phyloP scores from a whole-genome alignment of 2,113 vertebrate genomes.

The Seriola aureovittata region DNA sequence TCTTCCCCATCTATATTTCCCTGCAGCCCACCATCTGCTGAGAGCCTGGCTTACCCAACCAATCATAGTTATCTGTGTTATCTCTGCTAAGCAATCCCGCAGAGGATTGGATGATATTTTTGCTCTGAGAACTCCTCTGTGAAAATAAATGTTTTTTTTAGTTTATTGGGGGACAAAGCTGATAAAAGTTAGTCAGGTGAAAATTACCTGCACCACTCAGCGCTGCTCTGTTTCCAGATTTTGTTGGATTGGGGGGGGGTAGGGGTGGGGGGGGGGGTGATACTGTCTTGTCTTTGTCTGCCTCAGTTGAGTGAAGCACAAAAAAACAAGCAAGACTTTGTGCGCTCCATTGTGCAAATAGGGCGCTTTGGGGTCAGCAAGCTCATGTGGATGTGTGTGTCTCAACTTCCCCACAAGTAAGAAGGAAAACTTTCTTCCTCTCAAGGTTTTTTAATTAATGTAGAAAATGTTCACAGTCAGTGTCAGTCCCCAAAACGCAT shows the following conservation, averaged over 20 bases:
- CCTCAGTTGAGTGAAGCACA: background rate
- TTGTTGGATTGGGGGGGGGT: slow-evolving; percentile 3
- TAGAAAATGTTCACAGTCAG: background rate
- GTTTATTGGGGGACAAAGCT: slow-evolving; percentile 47
- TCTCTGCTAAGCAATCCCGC: slow-evolving; percentile 38
- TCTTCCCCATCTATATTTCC: slow-evolving; percentile 67
- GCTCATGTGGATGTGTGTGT: background rate
- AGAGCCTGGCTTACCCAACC: slow-evolving; percentile 47
- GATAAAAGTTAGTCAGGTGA: slow-evolving; percentile 19
- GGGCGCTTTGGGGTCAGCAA: background rate
- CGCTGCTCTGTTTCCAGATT: background rate
- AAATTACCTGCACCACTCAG: slow-evolving; percentile 4
- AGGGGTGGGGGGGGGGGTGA: too few species aligned
- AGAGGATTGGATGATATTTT: slow-evolving; percentile 30
- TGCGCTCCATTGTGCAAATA: background rate
- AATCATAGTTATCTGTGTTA: slow-evolving; percentile 58
- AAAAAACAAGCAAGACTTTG: background rate
- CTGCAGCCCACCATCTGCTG: slow-evolving; percentile 72
- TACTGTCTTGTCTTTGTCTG: background rate
- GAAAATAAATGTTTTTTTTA: slow-evolving; percentile 29
- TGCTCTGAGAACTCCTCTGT: slow-evolving; percentile 6
- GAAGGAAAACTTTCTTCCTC: background rate
- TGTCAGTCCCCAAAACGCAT: background rate
- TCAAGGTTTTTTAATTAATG: background rate
- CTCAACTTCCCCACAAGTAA: background rate